Percentiles rank a stretch among this genome's conserved stretches.
Conservation (phyloP, 1,140 invertebrate species). For the Cyclargus thomasi region DNA sequence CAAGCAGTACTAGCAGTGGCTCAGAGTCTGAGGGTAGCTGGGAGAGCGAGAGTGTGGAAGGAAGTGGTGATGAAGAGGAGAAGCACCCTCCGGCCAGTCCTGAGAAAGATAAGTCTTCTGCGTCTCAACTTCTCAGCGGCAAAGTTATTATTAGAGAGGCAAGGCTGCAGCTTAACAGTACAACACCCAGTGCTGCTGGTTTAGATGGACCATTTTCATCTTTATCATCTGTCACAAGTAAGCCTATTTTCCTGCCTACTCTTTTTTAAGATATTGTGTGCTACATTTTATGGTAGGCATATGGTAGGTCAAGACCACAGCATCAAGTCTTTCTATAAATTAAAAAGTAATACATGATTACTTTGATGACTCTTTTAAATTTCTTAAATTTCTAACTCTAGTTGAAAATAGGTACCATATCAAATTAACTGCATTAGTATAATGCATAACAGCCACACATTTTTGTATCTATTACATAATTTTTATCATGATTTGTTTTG, state of each 20-base stretch:
- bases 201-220: constrained; percentile 81
- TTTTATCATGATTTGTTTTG: constrained; percentile 6
- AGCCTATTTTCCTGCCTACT: constrained; percentile 31
- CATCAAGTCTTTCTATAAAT: too few species aligned
- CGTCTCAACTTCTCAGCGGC: constrained; percentile 75
- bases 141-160: constrained; percentile 84
- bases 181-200: constrained; percentile 66
- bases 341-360: too few species aligned
- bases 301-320: too few species aligned
- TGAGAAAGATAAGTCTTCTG: constrained; percentile 70
- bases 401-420: too few species aligned
- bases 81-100: constrained; percentile 49
- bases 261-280: too few species aligned
- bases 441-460: too few species aligned
- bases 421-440: too few species aligned
- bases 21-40: constrained; percentile 74
- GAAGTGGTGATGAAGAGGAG: constrained; percentile 74
- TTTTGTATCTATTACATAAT: not conserved
- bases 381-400: too few species aligned
- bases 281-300: too few species aligned
- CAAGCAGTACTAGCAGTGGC: constrained; percentile 62
- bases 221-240: constrained; percentile 57
- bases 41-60: constrained; percentile 71
- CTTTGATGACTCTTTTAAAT: too few species aligned
- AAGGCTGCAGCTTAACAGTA: constrained; percentile 79